Base-by-base conservation (phyloP, 2,888 invertebrate genomes). In the Hololepta plana region DNA sequence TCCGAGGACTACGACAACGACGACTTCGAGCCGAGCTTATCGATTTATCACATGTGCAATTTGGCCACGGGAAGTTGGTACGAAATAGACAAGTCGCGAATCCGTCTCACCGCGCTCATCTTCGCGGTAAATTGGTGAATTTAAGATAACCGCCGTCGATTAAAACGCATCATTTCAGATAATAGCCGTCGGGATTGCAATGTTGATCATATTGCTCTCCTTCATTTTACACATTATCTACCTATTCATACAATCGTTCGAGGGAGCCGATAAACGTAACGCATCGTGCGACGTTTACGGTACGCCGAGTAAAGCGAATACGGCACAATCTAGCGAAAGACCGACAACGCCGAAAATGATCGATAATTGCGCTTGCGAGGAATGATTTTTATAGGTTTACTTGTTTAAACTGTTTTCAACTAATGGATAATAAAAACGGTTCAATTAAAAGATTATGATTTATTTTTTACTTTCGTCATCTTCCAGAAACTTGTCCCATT, bases 401-500 rank as follows among this genome's bases (percentile, higher is more conserved):
- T n/a, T n/a, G n/a, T n/a, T n/a, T n/a, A n/a, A n/a, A n/a, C n/a
- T n/a, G n/a, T n/a, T n/a, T n/a, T n/a, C n/a, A n/a, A n/a, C n/a
- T n/a, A n/a, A n/a, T n/a, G n/a, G n/a, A n/a, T n/a, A n/a, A n/a
- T n/a, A n/a, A n/a, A n/a, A n/a, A n/a, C n/a, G n/a, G n/a, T n/a
- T n/a, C n/a, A n/a, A n/a, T n/a, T n/a, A n/a, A n/a, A n/a, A n/a
- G n/a, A n/a, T n/a, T n/a, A n/a, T n/a, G n/a, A n/a, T n/a, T n/a
- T n/a, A n/a, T n/a, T n/a, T n/a, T n/a, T n/a, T n/a, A n/a, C n/a
- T 36, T 23, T 32, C 35, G 31, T 30, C 69, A 16, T 63, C 68
- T 35, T 77, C 76, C 40, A 90, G 58, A 55, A 71, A 88, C 40
- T 77, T 66, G 41, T 79, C 80, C 93, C 95, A 98, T 37, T 84